Evolutionary conservation across 2,797 vertebrate species (phyloP).

Genomic region (Catharus ustulatus): DNA sequence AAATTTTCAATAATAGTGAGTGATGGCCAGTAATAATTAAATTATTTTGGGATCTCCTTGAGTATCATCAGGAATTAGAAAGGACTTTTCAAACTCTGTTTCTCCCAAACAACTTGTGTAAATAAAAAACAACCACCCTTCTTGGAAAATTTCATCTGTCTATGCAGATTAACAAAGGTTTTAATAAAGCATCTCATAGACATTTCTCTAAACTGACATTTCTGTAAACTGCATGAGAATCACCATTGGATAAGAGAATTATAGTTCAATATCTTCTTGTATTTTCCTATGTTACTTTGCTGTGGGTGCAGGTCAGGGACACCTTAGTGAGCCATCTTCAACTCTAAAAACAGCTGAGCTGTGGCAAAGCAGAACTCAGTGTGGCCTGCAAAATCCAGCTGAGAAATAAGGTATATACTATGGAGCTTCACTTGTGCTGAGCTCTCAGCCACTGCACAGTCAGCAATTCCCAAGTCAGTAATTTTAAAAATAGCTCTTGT

Average conservation of each 20-base stretch:
- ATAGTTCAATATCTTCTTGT: not conserved
- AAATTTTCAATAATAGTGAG: not conserved
- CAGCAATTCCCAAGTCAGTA: not conserved
- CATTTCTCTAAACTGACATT: not conserved
- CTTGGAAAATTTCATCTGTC: not conserved
- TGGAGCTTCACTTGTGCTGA: not conserved
- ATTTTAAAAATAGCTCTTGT: slow-evolving; percentile 13
- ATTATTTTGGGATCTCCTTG: not conserved
- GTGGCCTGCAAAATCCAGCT: not conserved
- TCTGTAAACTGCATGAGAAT: not conserved
- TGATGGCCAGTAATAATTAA: not conserved
- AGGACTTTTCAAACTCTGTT: not conserved
- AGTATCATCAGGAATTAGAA: not conserved
- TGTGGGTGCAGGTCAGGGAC: not conserved
- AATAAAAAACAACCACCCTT: too few relatives aligned
- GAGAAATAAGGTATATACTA: not conserved
- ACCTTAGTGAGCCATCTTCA: not conserved
- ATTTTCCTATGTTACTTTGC: not conserved
- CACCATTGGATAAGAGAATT: not conserved
- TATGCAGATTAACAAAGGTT: not conserved
- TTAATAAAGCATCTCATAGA: not conserved
- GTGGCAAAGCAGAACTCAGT: not conserved
- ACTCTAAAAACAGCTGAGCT: not conserved
- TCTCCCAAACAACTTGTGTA: fast-evolving
- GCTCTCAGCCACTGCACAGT: not conserved